Base-by-base conservation (phyloP, 2,888 invertebrate species). In the Phrixothrix hirtus region DNA sequence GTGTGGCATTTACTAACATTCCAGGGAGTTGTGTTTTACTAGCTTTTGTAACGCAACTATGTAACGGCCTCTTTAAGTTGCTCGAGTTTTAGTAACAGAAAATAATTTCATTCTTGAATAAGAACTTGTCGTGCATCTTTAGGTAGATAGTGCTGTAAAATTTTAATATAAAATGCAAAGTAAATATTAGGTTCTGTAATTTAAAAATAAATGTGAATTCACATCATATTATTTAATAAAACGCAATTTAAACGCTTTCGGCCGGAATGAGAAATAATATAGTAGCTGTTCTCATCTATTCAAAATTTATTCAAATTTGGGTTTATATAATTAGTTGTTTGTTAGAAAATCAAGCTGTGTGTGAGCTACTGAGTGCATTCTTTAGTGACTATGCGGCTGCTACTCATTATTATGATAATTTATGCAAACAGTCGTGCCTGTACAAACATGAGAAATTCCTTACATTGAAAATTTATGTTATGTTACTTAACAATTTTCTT, bases 391-490 rank as follows among this genome's bases (percentile, higher is more conserved):
- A 42, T 29, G 31, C 42, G 39, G 38, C 26, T 42, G 27, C 41
- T 30, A 46, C 32, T 36, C 36, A 39, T 52, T 52, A 52, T 52
- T 52, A 52, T 52, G 52, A 39, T 52, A 46, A 52, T 52, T 46
- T 52, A 52, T 52, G 52, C 41, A 52, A 52, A 52, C 46, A 36
- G 26, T 52, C 39, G 29, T 36, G 41, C 34, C 41, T 52, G 52
- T 52, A 52, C 52, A 46, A 52, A 52, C 45, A 52, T 52, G 46
- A 51, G 38, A 32, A 51, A 51, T 44, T 51, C 37, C 31, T 44
- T 44, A 32, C 44, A 38, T 38, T 38, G 38, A 44, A 51, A 43
- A 51, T 51, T 51, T 44, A 50, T 37, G 31, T 51, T 51, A 51
- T 44, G 38, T 44, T 51, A 37, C 39, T 44, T 38, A 44, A 34